Evolutionary conservation across 1,140 invertebrate genomes (phyloP), one percentile per base, ranked within the genome.

Genomic region (Drosophila nigromelanica): DNA sequence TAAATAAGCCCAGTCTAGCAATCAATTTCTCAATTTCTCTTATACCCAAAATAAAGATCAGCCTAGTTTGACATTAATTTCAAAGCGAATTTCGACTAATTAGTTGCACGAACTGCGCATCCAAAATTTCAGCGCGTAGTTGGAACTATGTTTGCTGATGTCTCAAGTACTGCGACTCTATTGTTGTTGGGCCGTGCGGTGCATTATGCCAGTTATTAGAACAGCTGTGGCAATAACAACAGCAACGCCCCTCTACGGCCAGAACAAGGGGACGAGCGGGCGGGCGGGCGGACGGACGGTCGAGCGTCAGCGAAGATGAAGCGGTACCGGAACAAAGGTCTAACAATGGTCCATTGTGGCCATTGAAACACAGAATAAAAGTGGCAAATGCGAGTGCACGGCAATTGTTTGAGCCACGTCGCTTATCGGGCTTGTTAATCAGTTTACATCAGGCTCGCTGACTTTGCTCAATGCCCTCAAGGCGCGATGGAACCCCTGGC

Each of bases 371-470:
- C 5, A 35, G 10, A 35, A 35, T 7, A 48, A 80, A 85, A 76
- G 83, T 81, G 82, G 78, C 78, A 82, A 86, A 75, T 76, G 58
- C 47, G 56, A 73, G 73, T 64, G 51, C 51, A 52, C 40, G 18
- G 52, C 63, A 75, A 87, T 85, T 86, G 81, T 76, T 66, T 52
- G 40, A 61, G 63, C 45, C 60, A 71, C 39, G 42, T 54, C 33
- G 64, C 63, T 80, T 90, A 90, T 90, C 89, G 59, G 89, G 69
- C 89, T 85, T 83, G 89, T 89, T 90, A 90, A 90, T 90, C 86
- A 86, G 72, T 76, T 81, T 67, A 73, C 59, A 81, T 68, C 62
- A 73, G 75, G 54, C 64, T 70, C 54, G 51, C 73, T 80, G 52
- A 69, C 75, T 90, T 75, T 69, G 52, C 72, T 71, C 60, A 73